Conservation (phyloP, 2,888 invertebrate genomes). For the Saturnia pavonia region DNA sequence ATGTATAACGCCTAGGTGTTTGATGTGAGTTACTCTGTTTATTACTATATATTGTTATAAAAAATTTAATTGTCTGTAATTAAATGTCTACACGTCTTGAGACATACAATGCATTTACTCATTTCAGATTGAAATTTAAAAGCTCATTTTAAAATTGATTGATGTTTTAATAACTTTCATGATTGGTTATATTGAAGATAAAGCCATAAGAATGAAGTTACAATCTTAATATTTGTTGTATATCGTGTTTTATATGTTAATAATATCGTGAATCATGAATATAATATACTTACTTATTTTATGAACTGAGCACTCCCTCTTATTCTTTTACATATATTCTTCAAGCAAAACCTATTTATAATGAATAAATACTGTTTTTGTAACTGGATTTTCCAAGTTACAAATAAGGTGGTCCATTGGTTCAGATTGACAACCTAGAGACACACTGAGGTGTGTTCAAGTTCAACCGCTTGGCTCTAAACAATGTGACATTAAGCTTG, state of each 20-base stretch:
- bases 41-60: no score
- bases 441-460: constrained; percentile 57
- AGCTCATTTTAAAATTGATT: no score
- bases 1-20: no score
- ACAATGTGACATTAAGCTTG: constrained; percentile 69
- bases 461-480: constrained; percentile 66
- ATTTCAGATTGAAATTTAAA: neutral
- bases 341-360: neutral
- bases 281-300: no score
- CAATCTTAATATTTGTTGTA: neutral
- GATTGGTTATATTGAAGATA: neutral
- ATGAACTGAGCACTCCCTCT: no score
- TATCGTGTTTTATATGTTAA: neutral
- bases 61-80: no score
- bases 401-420: constrained; percentile 3
- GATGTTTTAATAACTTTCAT: no score
- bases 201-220: neutral
- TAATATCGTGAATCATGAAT: neutral
- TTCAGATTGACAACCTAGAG: constrained; percentile 31
- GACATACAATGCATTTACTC: no score
- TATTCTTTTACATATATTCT: neutral
- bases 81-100: no score
- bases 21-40: no score
- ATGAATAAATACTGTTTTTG: constrained; percentile 3
- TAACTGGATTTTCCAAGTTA: neutral